phyloP scores from a whole-genome alignment of 53 echinoderm and acorn worm genomes.

The Temnopleurus reevesii region DNA sequence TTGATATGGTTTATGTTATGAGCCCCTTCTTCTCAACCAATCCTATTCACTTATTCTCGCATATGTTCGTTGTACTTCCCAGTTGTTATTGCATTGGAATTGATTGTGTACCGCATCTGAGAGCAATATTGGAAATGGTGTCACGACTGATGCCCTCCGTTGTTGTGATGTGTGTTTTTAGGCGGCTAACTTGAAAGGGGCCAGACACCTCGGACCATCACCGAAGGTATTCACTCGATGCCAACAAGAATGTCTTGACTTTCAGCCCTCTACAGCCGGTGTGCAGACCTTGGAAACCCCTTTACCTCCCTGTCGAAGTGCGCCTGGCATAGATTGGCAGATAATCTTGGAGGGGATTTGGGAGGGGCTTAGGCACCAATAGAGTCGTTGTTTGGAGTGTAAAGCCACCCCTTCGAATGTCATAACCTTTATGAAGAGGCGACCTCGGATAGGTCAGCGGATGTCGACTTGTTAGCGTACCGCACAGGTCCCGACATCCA shows the following conservation, averaged over 20 bases:
- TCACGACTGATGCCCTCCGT: neutral
- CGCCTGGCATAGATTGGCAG: conserved; percentile 43
- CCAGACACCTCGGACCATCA: neutral
- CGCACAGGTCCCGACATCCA: neutral
- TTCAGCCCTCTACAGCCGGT: conserved; percentile 32
- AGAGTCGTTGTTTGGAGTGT: conserved; percentile 61
- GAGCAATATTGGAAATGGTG: neutral
- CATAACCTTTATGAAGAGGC: conserved; percentile 36
- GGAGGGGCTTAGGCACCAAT: conserved; percentile 47
- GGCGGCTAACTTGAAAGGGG: conserved; percentile 29
- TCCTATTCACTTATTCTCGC: neutral
- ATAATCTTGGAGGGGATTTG: conserved; percentile 44
- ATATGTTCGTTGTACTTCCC: neutral
- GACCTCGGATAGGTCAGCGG: conserved; percentile 29
- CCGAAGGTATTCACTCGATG: neutral
- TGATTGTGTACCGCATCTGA: conserved; percentile 15
- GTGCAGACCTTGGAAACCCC: conserved; percentile 17
- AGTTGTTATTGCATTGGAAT: neutral
- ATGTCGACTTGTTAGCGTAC: conserved; percentile 52
- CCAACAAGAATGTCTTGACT: conserved; percentile 23
- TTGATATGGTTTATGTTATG: neutral
- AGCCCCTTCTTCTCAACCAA: neutral
- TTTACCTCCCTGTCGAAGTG: conserved; percentile 33
- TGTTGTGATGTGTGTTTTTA: neutral
- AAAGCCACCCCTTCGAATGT: conserved; percentile 44